Evolutionary conservation across 2,113 vertebrate species (phyloP), one percentile per base, ranked within the genome.

Genomic region (Podilymbus podiceps): DNA sequence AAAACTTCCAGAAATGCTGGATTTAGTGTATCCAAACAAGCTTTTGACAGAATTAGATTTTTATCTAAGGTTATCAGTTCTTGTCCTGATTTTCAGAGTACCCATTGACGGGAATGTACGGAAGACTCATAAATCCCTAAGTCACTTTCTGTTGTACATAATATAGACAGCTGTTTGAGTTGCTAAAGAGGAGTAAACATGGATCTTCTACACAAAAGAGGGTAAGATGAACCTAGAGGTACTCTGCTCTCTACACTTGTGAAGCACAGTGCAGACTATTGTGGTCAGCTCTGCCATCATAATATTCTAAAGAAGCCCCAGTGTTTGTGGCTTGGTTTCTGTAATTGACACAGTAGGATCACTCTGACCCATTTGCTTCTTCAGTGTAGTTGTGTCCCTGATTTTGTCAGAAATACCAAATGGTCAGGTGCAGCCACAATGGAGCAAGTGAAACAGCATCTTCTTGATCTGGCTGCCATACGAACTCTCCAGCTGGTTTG

Each of bases 291-390:
- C 24, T 71, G 33, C 12, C 33, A 24, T 33, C 42, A 40, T 14
- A 42, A 2, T 31, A n/a, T 42, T 47, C 28, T 53, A 7, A 76
- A 35, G 28, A 81, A 71, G 27, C 7, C 15, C 33, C 15, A 15
- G 0, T 0, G 1, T 31, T 42, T 71, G 75, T 31, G 27, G 5
- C 9, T n/a, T 63, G 20, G 20, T 40, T 46, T 40, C 35, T 78
- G 6, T 40, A 16, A 31, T 74, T 52, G 35, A 60, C 30, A 27
- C 21, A 15, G 35, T 17, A 55, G 31, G 33, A 33, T 56, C 1
- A 0, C 42, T n/a, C 35, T 47, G 30, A 42, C 33, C 9, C 49
- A 2, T 33, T 71, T 49, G 21, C 35, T 82, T 47, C 38, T 49
- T 53, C 40, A 22, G 3, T 19, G 56, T 44, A 5, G 20, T 15